Base-by-base conservation (phyloP, 2,113 vertebrate genomes). In the Rhinoptilus africanus region DNA sequence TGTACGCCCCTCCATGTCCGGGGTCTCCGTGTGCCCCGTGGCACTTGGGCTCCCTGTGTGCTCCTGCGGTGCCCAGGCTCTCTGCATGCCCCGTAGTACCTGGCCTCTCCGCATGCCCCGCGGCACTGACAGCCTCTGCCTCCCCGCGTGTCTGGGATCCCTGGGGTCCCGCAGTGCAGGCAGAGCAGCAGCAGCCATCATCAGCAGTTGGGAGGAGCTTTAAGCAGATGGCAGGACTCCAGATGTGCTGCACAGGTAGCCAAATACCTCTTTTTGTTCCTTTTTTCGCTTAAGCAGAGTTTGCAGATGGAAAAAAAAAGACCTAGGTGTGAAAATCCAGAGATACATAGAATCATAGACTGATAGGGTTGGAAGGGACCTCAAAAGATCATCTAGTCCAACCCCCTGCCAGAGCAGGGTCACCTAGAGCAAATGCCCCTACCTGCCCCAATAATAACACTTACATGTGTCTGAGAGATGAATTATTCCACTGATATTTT, bases 91-190 rank as follows among this genome's bases (percentile, higher is more conserved):
- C 34, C 8, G 18, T 17, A 26, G 27, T 14, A 14, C 50, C 50
- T 51, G 26, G 50, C 12, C 24, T 27, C 56, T 72, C 7, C 14
- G 34, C 7, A 8, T 16, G 28, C 34, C 43, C 23, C 14, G 11
- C 1, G 1, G 26, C 34, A 10, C 0, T 0, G 60, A 28, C 24
- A 32, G 35, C 45, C 30, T 1, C 4, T 16, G 51, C 10, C 6
- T n/a, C 34, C 28, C 45, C 2, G 35, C 0, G 1, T 18, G 3
- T 19, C 45, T 14, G 32, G 39, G 6, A 6, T 23, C 43, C 26
- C 6, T 5, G 32, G 4, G 12, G 3, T 10, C 14, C 56, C 23
- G 16, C 48, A 73, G 30, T 23, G n/a, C 57, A 8, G 22, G 32
- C 13, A 34, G 32, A 35, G 45, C 54, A 37, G 10, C 24, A 26